phyloP scores from a whole-genome alignment of 2,797 vertebrate species.

The Carcharodon carcharias region DNA sequence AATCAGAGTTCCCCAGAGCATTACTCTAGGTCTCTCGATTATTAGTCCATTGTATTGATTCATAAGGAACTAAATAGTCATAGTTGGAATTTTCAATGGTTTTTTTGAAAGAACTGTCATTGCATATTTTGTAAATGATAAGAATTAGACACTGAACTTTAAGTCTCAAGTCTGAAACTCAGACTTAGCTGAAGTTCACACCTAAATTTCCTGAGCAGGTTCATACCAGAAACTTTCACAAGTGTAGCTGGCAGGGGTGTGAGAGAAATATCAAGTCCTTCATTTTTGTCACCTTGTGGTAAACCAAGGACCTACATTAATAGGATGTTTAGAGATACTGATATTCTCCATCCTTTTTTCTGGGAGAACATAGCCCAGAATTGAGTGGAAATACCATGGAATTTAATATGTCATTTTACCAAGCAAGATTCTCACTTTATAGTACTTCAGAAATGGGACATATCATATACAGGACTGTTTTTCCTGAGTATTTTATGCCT shows the following conservation, averaged over 20 bases:
- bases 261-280: neutral
- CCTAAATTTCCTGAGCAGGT: neutral
- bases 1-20: no score
- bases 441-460: neutral
- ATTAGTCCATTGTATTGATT: neutral
- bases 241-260: neutral
- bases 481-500: neutral
- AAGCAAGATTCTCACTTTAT: neutral
- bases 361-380: neutral
- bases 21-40: no score
- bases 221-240: neutral
- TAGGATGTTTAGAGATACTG: neutral
- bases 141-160: neutral
- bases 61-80: neutral
- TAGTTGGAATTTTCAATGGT: neutral
- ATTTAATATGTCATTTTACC: neutral
- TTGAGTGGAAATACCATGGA: neutral
- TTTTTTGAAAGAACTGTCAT: neutral
- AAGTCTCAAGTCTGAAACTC: neutral
- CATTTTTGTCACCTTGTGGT: neutral
- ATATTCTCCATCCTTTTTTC: neutral
- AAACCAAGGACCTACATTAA: neutral
- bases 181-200: neutral
- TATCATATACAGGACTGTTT: neutral
- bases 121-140: neutral